A percentile compares a stretch with the other conserved stretches of the same genome.
Evolutionary conservation across 2,797 vertebrate genomes (phyloP).

Genomic region (Tarsius wallacei): DNA sequence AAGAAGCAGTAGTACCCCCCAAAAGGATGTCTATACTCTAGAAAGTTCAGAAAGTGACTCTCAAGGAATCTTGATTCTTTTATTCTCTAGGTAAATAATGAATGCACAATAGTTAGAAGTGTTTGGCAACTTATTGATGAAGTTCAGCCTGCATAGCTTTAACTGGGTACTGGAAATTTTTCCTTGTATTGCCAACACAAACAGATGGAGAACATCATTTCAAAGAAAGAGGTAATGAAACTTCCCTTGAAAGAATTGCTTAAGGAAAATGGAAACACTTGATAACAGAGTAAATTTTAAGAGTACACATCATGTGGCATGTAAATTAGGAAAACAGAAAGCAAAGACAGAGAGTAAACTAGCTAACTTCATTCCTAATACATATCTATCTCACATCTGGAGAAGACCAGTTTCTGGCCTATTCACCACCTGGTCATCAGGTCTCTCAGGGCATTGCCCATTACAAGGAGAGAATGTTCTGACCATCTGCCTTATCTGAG

Average conservation of each 20-base stretch:
- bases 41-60: slow-evolving; percentile 54
- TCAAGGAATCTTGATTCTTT: slow-evolving; percentile 21
- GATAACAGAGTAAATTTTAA: slow-evolving; percentile 47
- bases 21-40: background rate
- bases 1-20: background rate
- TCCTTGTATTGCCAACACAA: slow-evolving; percentile 72
- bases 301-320: background rate
- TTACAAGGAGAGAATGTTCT: slow-evolving; percentile 32
- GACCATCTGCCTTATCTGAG: background rate
- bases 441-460: background rate
- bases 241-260: slow-evolving; percentile 61
- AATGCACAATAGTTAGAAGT: slow-evolving; percentile 60
- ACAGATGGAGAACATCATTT: slow-evolving; percentile 77
- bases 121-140: slow-evolving; percentile 59
- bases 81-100: slow-evolving; percentile 47
- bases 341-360: background rate
- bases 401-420: background rate
- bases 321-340: background rate
- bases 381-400: background rate
- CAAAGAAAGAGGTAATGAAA: slow-evolving; percentile 80
- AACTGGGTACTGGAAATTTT: slow-evolving; percentile 70
- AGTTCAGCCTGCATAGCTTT: slow-evolving; percentile 59
- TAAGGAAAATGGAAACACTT: slow-evolving; percentile 67
- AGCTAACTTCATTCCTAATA: background rate
- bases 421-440: background rate